A percentile compares a stretch with the other conserved stretches of the same genome.
phyloP scores from a whole-genome alignment of 2,113 vertebrate species.

The Electrona antarctica region DNA sequence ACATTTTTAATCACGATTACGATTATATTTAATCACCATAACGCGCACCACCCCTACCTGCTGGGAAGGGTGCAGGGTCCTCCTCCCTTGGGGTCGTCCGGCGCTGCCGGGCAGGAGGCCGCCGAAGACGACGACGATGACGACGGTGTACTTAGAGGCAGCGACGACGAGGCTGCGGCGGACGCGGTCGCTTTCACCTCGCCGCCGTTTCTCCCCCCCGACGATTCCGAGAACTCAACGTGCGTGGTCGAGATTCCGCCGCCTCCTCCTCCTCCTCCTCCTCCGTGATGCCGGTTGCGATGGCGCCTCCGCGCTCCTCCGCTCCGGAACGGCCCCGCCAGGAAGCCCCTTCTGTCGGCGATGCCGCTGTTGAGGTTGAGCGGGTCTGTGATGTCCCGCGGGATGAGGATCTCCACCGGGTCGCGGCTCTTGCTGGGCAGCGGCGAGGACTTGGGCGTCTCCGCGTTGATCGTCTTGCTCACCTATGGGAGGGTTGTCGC shows the following conservation, averaged over 20 bases:
- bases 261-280: slow-evolving; percentile 46
- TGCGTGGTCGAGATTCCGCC: slow-evolving; percentile 63
- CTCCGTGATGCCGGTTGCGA: slow-evolving; percentile 83
- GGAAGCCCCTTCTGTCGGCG: slow-evolving; percentile 71
- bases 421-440: slow-evolving; percentile 87
- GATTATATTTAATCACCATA: no score
- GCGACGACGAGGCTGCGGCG: background rate
- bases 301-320: slow-evolving; percentile 82
- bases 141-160: slow-evolving; percentile 7
- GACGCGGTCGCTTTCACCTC: slow-evolving; percentile 54
- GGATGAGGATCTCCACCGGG: slow-evolving; percentile 93
- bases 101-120: slow-evolving; percentile 41
- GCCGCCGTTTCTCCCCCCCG: slow-evolving; percentile 51
- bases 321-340: slow-evolving; percentile 83
- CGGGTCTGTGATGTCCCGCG: slow-evolving; percentile 92
- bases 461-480: slow-evolving; percentile 88
- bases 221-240: slow-evolving; percentile 47
- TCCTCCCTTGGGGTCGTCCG: slow-evolving; percentile 70
- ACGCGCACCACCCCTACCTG: no score
- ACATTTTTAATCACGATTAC: no score
- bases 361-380: slow-evolving; percentile 88
- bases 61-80: slow-evolving; percentile 65
- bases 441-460: slow-evolving; percentile 93
- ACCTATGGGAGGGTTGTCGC: slow-evolving; percentile 67
- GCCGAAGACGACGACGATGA: background rate